Percentiles rank a stretch among this genome's conserved stretches.
phyloP scores from a whole-genome alignment of 2,888 invertebrate genomes.

The Arctia plantaginis region DNA sequence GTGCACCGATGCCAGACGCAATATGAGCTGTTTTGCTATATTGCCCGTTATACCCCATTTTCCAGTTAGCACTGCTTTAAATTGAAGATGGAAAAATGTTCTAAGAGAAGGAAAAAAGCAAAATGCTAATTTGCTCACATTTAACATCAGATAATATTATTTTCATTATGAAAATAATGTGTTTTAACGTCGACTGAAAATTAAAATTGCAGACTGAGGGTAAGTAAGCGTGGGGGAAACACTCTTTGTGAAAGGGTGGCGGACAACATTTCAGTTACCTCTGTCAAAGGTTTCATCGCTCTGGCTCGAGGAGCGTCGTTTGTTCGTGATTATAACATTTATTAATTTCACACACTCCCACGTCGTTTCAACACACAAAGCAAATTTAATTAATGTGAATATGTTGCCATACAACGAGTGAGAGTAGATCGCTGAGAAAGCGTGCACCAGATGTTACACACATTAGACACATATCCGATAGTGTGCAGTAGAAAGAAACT shows the following conservation, averaged over 20 bases:
- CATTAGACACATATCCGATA: conserved; percentile 19
- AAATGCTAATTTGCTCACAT: conserved; percentile 37
- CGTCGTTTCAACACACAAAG: conserved; percentile 30
- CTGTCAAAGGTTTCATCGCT: conserved; percentile 60
- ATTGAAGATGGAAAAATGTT: conserved; percentile 5
- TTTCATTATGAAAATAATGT: conserved; percentile 59
- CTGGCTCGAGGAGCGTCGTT: conserved; percentile 52
- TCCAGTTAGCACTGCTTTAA: conserved; percentile 11
- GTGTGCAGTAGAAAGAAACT: conserved; percentile 16
- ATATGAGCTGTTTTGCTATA: conserved; percentile 53
- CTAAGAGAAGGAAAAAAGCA: conserved; percentile 16
- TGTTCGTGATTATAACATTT: conserved; percentile 60
- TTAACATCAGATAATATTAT: conserved; percentile 52
- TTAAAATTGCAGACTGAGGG: conserved; percentile 59
- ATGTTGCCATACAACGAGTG: conserved; percentile 20
- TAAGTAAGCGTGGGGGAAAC: conserved; percentile 52
- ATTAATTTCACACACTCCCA: conserved; percentile 61
- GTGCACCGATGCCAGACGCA: conserved; percentile 50
- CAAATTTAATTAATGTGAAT: conserved; percentile 29
- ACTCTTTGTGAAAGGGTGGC: conserved; percentile 44
- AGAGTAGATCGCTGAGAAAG: conserved; percentile 20
- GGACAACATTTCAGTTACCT: conserved; percentile 62
- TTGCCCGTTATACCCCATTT: conserved; percentile 30
- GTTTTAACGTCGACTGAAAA: conserved; percentile 58
- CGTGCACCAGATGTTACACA: conserved; percentile 18